A percentile compares a stretch with the other conserved stretches of the same genome.
Conservation (phyloP, 2,797 vertebrate species). For the Alcedo quadribrachys region DNA sequence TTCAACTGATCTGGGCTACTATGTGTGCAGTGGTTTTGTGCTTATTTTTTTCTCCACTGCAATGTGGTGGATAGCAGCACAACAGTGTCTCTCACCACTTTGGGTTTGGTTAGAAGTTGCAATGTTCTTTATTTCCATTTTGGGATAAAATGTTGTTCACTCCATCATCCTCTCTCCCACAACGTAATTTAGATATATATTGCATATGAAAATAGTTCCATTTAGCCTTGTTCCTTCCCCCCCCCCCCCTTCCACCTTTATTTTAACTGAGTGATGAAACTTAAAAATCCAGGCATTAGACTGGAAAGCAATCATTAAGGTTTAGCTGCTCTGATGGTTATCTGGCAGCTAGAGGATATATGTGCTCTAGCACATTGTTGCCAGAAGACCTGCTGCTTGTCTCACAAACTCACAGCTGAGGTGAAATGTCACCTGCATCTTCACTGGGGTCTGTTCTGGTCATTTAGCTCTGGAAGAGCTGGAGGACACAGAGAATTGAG, state of each 20-base stretch:
- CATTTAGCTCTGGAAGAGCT: neutral
- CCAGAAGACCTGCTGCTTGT: neutral
- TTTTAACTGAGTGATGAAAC: neutral
- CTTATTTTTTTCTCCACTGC: neutral
- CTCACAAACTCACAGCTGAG: neutral
- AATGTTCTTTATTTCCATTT: neutral
- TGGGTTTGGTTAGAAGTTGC: neutral
- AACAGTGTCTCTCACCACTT: neutral
- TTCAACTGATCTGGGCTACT: neutral
- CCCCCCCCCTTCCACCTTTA: neutral
- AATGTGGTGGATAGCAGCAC: neutral
- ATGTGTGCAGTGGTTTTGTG: neutral
- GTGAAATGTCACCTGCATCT: neutral
- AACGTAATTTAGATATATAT: neutral
- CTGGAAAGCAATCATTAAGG: neutral
- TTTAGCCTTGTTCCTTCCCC: neutral
- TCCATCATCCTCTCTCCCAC: neutral
- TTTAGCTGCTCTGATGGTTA: neutral
- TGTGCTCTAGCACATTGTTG: neutral
- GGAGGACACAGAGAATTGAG: neutral
- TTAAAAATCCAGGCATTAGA: neutral
- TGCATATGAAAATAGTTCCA: neutral
- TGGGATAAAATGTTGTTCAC: neutral
- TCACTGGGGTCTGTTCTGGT: accelerated
- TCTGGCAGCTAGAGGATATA: neutral